A percentile compares a stretch with the other conserved stretches of the same genome.
Conservation (phyloP, 2,888 invertebrate species). For the Calephelis perditalis region DNA sequence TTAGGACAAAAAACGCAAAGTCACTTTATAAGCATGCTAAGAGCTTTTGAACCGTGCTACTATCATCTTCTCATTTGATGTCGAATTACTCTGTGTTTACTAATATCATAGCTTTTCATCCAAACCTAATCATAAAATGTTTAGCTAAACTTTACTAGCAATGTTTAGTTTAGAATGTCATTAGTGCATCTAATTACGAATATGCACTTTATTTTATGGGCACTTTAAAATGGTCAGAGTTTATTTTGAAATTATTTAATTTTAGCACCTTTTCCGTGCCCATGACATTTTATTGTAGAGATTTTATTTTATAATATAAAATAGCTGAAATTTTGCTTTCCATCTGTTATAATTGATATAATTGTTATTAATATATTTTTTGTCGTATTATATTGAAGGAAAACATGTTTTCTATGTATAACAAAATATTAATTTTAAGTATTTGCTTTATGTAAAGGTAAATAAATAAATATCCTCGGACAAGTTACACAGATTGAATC, state of each 20-base stretch:
- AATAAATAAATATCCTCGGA: no score
- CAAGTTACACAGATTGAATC: no score
- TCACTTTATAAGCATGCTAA: slow-evolving; percentile 4
- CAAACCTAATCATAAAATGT: background rate
- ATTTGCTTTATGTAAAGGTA: no score
- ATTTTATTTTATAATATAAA: no score
- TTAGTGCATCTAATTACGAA: background rate
- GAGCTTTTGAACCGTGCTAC: slow-evolving; percentile 3
- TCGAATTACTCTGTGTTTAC: slow-evolving; percentile 12
- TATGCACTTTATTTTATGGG: slow-evolving; percentile 3
- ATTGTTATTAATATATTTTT: no score
- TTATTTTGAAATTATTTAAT: background rate
- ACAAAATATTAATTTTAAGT: no score
- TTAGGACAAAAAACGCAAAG: background rate
- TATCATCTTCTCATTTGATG: slow-evolving; percentile 11
- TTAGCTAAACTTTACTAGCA: background rate
- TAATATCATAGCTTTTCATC: slow-evolving; percentile 15
- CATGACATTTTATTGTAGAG: no score
- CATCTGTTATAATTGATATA: no score
- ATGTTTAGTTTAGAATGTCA: slow-evolving; percentile 1
- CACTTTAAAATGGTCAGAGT: background rate
- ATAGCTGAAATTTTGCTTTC: no score
- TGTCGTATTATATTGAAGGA: no score
- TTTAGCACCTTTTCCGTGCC: no score
- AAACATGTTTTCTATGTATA: no score